Percentiles rank a stretch among this genome's conserved stretches.
Conservation (phyloP, 2,888 invertebrate genomes). For the Noctua comes region DNA sequence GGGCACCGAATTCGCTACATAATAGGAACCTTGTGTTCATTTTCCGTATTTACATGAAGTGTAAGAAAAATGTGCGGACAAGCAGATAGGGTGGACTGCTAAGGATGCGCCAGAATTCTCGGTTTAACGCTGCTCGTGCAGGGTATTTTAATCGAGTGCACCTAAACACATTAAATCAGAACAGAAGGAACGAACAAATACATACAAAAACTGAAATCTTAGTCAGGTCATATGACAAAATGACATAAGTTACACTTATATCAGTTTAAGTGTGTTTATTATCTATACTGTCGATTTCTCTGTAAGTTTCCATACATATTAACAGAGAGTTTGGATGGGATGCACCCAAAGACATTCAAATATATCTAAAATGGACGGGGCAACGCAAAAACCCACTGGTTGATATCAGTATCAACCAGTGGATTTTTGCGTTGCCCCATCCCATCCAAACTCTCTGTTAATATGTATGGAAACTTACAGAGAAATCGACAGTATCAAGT, state of each 20-base stretch:
- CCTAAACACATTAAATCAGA: neutral
- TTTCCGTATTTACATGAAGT: neutral
- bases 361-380: no score
- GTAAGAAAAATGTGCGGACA: neutral
- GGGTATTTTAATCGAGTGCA: neutral
- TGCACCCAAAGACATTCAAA: no score
- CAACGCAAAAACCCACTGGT: no score
- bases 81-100: neutral
- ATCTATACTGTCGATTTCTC: no score
- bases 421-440: no score
- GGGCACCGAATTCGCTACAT: conserved; percentile 4
- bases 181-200: neutral
- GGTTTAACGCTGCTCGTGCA: no score
- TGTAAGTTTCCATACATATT: no score
- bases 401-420: no score
- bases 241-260: neutral
- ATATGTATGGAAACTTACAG: neutral
- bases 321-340: no score
- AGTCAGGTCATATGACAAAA: neutral
- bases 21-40: neutral
- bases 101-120: neutral
- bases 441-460: no score
- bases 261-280: no score
- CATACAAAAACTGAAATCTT: neutral
- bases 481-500: neutral